Conservation (phyloP, 2,888 invertebrate genomes). For the Arctia plantaginis region DNA sequence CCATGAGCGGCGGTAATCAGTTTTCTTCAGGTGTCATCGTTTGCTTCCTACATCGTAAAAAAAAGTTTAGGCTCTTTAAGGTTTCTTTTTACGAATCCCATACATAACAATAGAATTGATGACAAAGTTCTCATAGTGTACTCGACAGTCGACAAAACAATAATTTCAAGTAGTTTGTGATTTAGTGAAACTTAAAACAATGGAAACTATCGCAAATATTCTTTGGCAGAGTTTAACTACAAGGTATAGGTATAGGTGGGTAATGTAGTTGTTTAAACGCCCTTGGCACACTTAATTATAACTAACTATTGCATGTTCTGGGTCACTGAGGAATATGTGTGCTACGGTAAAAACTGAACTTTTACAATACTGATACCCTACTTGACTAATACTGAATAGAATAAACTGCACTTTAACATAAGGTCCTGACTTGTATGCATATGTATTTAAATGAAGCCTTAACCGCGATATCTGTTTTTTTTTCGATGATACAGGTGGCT, state of each 20-base stretch:
- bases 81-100: neutral
- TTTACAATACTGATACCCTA: conserved; percentile 4
- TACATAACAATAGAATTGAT: neutral
- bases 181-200: neutral
- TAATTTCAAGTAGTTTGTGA: neutral
- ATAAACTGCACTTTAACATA: too few species aligned
- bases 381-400: too few species aligned
- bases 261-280: conserved; percentile 12
- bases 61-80: too few species aligned
- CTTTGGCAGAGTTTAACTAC: conserved; percentile 1
- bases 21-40: too few species aligned
- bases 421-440: too few species aligned
- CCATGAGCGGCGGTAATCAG: too few species aligned
- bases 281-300: conserved; percentile 34
- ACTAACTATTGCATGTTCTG: conserved; percentile 25
- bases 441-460: too few species aligned
- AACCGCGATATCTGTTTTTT: too few species aligned
- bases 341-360: conserved; percentile 13
- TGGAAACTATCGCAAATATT: conserved; percentile 14
- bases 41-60: neutral
- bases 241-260: neutral
- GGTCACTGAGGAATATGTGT: conserved; percentile 38
- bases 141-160: neutral
- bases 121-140: neutral
- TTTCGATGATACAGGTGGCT: too few species aligned